Conservation (phyloP, 2,113 vertebrate species). For the Centropus unirufus region DNA sequence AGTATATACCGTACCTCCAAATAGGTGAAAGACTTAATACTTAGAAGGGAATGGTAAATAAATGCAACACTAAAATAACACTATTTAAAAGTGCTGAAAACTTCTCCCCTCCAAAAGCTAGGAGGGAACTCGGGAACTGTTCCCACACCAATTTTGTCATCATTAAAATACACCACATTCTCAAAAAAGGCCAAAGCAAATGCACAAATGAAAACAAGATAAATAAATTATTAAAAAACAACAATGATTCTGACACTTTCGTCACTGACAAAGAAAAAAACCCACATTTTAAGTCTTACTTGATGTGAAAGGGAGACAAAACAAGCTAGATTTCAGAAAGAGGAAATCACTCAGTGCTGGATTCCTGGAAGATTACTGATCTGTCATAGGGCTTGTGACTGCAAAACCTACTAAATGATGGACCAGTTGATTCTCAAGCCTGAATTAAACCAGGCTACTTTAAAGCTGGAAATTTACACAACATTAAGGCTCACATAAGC, state of each 20-base stretch:
- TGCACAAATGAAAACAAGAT: background rate
- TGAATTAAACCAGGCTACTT: background rate
- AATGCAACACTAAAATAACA: background rate
- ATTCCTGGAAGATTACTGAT: background rate
- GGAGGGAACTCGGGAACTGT: background rate
- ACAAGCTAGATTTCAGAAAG: background rate
- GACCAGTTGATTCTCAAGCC: background rate
- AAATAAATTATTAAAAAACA: background rate
- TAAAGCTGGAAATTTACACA: background rate
- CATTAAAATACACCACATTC: background rate
- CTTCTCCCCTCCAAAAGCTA: background rate
- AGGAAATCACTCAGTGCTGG: background rate
- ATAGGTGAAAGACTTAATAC: background rate
- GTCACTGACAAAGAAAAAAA: background rate
- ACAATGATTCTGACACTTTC: background rate
- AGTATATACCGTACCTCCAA: background rate
- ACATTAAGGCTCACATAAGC: background rate
- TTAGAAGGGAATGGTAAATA: constrained; percentile 1
- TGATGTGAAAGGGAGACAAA: background rate
- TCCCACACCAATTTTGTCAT: background rate
- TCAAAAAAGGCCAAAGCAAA: background rate
- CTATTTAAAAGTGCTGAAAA: background rate
- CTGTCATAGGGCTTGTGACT: background rate
- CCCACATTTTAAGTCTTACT: background rate
- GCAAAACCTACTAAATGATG: background rate